Evolutionary conservation across 2,797 vertebrate species (phyloP).

Genomic region (Acrossocheilus wenchowensis): DNA sequence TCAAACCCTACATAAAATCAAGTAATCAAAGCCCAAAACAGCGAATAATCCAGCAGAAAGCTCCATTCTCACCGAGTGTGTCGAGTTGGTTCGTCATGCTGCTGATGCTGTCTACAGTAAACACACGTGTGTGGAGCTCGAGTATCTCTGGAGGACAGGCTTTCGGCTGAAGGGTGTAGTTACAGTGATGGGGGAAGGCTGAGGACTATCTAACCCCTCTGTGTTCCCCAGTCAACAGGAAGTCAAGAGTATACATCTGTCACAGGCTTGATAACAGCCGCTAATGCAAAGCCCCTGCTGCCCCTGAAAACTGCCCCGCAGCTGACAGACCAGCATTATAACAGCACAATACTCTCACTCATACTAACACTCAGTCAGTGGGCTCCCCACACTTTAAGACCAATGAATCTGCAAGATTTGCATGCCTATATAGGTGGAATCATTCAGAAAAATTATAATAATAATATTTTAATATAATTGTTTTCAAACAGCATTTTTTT

Average conservation of each 20-base stretch:
- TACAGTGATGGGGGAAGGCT: constrained; percentile 51
- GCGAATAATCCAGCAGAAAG: background rate
- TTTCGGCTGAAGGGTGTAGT: constrained; percentile 45
- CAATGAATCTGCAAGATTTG: no score
- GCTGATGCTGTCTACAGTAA: background rate
- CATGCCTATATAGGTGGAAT: no score
- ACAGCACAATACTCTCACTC: background rate
- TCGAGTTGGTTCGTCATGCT: background rate
- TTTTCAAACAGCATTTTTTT: background rate
- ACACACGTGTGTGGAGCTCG: background rate
- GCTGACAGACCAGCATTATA: background rate
- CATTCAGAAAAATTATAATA: background rate
- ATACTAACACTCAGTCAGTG: no score
- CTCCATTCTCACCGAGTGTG: background rate
- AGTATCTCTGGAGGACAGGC: constrained; percentile 58
- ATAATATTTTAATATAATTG: background rate
- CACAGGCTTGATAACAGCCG: constrained; percentile 55
- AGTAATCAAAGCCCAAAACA: background rate
- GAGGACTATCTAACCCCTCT: constrained; percentile 56
- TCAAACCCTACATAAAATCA: background rate
- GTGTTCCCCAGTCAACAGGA: constrained; percentile 56
- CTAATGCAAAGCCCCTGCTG: constrained; percentile 19
- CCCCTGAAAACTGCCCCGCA: constrained; percentile 19
- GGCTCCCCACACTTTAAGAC: no score
- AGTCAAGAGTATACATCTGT: constrained; percentile 60